phyloP scores from a whole-genome alignment of 2,113 vertebrate genomes.

The Melanostigma gelatinosum region DNA sequence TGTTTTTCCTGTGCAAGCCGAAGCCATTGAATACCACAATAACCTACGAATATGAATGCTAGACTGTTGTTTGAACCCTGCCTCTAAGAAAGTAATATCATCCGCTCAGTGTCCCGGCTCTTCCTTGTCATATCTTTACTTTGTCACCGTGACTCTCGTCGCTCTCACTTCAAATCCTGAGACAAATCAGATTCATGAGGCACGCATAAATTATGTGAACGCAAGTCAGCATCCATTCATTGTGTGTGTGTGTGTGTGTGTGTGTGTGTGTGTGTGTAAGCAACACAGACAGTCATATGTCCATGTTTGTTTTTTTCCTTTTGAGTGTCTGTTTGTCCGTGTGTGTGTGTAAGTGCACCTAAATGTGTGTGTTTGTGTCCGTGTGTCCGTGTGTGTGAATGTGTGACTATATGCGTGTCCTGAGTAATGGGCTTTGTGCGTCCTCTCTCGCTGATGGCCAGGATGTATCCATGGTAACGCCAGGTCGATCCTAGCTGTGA shows the following conservation, averaged over 20 bases:
- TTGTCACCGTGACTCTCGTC: conserved; percentile 12
- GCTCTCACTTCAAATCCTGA: conserved; percentile 10
- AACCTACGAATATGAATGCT: conserved; percentile 55
- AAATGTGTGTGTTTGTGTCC: neutral
- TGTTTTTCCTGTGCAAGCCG: conserved; percentile 21
- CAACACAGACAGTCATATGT: neutral
- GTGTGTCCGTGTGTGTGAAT: conserved; percentile 10
- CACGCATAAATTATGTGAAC: conserved; percentile 18
- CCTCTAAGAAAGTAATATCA: conserved; percentile 38
- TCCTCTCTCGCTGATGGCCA: conserved; percentile 70
- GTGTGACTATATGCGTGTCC: conserved; percentile 54
- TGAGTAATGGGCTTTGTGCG: conserved; percentile 77
- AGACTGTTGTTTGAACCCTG: conserved; percentile 51
- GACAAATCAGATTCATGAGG: conserved; percentile 36
- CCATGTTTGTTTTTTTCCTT: conserved; percentile 15
- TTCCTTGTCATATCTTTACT: conserved; percentile 38
- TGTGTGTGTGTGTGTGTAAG: neutral
- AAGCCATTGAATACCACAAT: conserved; percentile 44
- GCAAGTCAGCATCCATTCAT: conserved; percentile 4
- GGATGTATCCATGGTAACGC: conserved; percentile 84
- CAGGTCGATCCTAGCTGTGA: conserved; percentile 77
- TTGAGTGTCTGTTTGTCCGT: neutral
- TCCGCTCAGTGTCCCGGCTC: conserved; percentile 25
- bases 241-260: neutral
- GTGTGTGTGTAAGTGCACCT: no score